Conservation (phyloP, 2,888 invertebrate species). For the Zygothrica quintamaculata region DNA sequence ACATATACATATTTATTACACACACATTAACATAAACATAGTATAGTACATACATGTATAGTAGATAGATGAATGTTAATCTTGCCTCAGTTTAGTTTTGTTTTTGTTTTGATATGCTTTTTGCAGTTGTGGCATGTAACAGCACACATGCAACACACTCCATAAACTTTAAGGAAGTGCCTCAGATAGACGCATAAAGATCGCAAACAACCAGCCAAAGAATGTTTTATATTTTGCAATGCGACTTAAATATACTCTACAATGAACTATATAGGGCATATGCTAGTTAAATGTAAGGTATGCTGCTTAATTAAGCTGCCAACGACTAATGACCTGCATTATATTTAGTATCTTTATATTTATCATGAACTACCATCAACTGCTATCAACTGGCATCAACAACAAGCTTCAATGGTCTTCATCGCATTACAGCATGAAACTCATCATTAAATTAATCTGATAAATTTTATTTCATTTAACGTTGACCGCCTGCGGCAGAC, state of each 20-base stretch:
- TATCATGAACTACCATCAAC: background rate
- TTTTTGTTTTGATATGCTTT: constrained; percentile 48
- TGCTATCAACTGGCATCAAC: background rate
- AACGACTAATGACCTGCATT: constrained; percentile 17
- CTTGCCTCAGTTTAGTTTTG: constrained; percentile 17
- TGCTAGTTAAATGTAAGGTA: too few relatives aligned
- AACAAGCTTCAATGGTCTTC: constrained; percentile 15
- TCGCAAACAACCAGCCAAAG: constrained; percentile 18
- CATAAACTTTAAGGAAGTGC: constrained; percentile 73
- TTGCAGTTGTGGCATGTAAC: constrained; percentile 64
- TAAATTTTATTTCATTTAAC: constrained; percentile 66
- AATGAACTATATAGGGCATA: too few relatives aligned
- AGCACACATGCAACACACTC: constrained; percentile 64
- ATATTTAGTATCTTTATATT: too few relatives aligned
- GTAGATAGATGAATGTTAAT: constrained; percentile 27
- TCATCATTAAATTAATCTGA: constrained; percentile 76
- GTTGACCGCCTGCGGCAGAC: constrained; percentile 21
- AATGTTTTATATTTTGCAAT: background rate
- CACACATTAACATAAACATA: background rate
- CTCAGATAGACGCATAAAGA: constrained; percentile 23
- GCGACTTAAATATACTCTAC: constrained; percentile 20
- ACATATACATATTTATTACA: background rate
- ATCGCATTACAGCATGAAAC: constrained; percentile 54
- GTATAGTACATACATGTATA: constrained; percentile 3
- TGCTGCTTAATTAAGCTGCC: constrained; percentile 42